A percentile compares a stretch with the other conserved stretches of the same genome.
Conservation (phyloP, 2,113 vertebrate species). For the Chamaetylas fuelleborni region DNA sequence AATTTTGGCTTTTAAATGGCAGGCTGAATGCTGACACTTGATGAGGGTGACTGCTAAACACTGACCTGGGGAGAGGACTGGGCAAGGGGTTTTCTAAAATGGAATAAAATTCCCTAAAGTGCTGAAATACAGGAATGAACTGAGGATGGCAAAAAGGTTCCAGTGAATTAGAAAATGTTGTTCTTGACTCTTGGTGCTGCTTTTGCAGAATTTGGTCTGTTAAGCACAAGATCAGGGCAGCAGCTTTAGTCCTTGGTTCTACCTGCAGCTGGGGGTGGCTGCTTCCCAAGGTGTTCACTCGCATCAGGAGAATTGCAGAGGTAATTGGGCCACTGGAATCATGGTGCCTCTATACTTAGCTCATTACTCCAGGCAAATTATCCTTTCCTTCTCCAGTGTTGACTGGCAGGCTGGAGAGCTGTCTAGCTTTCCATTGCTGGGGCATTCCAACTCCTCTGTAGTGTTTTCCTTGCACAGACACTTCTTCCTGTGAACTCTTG, state of each 20-base stretch:
- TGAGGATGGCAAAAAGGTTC: not conserved
- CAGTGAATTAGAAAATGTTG: not conserved
- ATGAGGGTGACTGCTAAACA: not conserved
- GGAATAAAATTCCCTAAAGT: not conserved
- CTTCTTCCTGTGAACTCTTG: not conserved
- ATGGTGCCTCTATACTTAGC: not conserved
- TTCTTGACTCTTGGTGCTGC: not conserved
- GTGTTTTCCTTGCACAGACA: not conserved
- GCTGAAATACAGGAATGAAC: not conserved
- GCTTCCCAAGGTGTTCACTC: not conserved
- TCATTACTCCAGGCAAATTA: slow-evolving; percentile 12
- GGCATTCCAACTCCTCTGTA: not conserved
- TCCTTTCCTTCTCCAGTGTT: not conserved
- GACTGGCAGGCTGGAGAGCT: not conserved
- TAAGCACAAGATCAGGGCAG: not conserved
- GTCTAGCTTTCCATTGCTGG: not conserved
- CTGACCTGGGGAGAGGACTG: not conserved
- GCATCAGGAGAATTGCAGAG: not conserved
- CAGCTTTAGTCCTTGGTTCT: not conserved
- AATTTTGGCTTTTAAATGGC: not conserved
- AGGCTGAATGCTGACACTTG: not conserved
- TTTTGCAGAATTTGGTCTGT: not conserved
- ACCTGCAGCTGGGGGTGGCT: not conserved
- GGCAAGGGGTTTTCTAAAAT: not conserved
- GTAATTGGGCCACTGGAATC: not conserved